Evolutionary conservation across 2,797 vertebrate species (phyloP), one percentile per base, ranked within the genome.

Genomic region (Centropyge bicolor): DNA sequence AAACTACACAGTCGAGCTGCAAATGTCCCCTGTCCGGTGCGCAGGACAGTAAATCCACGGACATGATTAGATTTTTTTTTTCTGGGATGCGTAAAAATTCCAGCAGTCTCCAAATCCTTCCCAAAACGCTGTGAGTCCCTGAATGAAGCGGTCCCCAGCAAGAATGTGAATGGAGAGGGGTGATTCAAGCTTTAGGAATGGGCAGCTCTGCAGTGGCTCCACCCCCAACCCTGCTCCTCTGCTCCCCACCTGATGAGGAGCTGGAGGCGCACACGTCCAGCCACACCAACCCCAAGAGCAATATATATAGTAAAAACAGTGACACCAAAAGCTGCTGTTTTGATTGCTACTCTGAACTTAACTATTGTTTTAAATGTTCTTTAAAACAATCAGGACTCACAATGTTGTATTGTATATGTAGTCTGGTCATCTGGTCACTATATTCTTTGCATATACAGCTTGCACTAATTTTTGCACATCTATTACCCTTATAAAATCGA

Each of bases 151-250:
- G 55, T 78, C 72, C 61, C 60, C 68, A 41, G 83, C 76, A 88
- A 90, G 91, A 95, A 92, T 92, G 94, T 94, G 94, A 95, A 94
- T 94, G 94, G 88, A 93, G 81, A 63, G 72, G 68, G 31, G 90
- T 92, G 94, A 93, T 91, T 94, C 94, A 94, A 88, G 90, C 90
- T 94, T 91, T 91, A 88, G 94, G 92, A 94, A 93, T 93, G 91
- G 90, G 71, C 77, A 60, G 68, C 82, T 86, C 82, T 16, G 56
- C 74, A 6, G 71, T 82, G 84, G 82, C 93, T 94, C 94, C 95
- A 74, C 94, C 94, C 81, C 81, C 89, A 52, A 14, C 40, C 40
- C 52, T 35, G 4, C 68, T 52, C 68, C 55, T 51, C 83, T 57
- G 64, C 81, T 80, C 70, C 82, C 90, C 89, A 92, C 89, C 92